Base-by-base conservation (phyloP, 2,888 invertebrate species). In the Leptinotarsa rubiginosa region DNA sequence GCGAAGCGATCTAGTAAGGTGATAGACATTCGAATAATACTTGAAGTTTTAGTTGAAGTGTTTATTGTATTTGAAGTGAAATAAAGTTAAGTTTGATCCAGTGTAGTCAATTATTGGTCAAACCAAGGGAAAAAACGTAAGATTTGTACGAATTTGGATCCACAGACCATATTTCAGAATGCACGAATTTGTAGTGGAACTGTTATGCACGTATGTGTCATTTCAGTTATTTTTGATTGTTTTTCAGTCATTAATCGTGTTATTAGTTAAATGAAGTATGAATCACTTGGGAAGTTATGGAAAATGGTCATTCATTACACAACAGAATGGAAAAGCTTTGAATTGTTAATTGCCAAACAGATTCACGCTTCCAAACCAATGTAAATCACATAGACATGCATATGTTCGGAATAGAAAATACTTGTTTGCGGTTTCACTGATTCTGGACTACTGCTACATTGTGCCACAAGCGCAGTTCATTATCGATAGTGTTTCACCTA, bases 271-370 rank as follows among this genome's bases (percentile, higher is more conserved):
- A 18, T 10, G 12, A n/a, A 52, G 10, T 12, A 12, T 52, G 18
- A 18, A 52, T 52, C 52, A 18, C 3, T n/a, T 52, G 18, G 18
- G 18, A 52, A 52, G 18, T 52, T 52, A 52, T 52, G 18, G 52
- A 18, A 59, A 59, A 59, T 25, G 25, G 20, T 59, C 59, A 25
- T 52, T 52, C 12, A 18, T 52, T 52, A 1, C 7, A 7, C 10
- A 52, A 12, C 52, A 52, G 18, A 52, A 59, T 4, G 25, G 59
- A 15, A 59, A 59, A 59, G 59, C 59, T 59, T 59, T 59, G 59
- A 59, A 59, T 59, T 59, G 59, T 59, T 59, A 25, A 22, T 52
- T 59, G 59, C 12, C 59, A 59, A 59, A 59, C 59, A 59, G 59
- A 59, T 59, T 22, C 22, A 59, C 25, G 59, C 22, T 25, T 25